phyloP scores from a whole-genome alignment of 2,888 invertebrate species.

The Lasioglossum pauxillum region DNA sequence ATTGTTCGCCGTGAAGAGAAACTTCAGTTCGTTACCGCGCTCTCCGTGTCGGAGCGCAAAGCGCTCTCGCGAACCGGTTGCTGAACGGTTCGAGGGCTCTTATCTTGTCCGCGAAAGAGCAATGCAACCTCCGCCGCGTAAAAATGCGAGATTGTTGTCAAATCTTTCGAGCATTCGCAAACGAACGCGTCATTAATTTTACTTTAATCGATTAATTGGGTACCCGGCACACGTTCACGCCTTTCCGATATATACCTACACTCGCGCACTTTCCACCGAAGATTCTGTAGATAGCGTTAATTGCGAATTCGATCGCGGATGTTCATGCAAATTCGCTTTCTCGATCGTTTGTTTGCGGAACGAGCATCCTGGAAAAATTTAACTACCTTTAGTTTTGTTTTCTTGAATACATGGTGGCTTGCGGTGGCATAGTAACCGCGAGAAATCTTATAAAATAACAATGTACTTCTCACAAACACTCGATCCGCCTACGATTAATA shows the following conservation, averaged over 20 bases:
- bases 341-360: not conserved
- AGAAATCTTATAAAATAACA: no score
- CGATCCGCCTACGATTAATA: no score
- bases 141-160: not conserved
- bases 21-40: slow-evolving; percentile 10
- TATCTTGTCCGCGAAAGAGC: not conserved
- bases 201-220: slow-evolving; percentile 5
- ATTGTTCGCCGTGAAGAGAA: slow-evolving; percentile 18
- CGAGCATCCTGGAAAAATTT: not conserved
- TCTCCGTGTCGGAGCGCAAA: not conserved
- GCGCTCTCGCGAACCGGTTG: slow-evolving; percentile 17
- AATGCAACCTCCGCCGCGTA: not conserved
- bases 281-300: not conserved
- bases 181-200: not conserved
- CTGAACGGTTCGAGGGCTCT: not conserved
- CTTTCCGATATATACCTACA: not conserved
- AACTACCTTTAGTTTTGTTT: not conserved
- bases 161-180: not conserved
- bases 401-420: not conserved
- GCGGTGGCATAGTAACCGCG: no score
- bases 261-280: not conserved
- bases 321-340: not conserved
- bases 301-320: not conserved
- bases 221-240: no score
- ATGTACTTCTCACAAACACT: no score